Evolutionary conservation across 2,113 vertebrate genomes (phyloP).

Genomic region (Dromaius novaehollandiae): DNA sequence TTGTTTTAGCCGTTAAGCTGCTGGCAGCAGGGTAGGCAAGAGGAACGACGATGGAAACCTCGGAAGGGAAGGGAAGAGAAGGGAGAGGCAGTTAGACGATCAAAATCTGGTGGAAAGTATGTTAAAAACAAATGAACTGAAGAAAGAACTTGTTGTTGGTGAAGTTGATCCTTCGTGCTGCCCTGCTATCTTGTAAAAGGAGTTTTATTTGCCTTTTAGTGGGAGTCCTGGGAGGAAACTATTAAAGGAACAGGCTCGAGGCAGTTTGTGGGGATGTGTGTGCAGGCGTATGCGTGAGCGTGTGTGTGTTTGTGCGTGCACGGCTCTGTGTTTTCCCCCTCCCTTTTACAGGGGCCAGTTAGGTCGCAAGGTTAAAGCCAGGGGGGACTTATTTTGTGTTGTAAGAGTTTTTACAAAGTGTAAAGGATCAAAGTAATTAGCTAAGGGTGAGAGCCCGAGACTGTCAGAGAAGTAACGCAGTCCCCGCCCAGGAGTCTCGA

Average conservation of each 20-base stretch:
- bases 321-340: neutral
- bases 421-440: constrained; percentile 87
- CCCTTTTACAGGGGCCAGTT: constrained; percentile 75
- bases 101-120: constrained; percentile 30
- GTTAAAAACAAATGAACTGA: constrained; percentile 70
- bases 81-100: constrained; percentile 30
- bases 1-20: constrained; percentile 31
- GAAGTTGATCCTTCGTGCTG: constrained; percentile 49
- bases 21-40: constrained; percentile 19
- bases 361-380: constrained; percentile 84
- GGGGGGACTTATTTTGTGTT: constrained; percentile 78
- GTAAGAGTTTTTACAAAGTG: constrained; percentile 87
- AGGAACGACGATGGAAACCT: neutral
- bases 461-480: constrained; percentile 71
- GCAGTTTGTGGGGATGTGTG: constrained; percentile 38
- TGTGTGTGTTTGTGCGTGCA: neutral
- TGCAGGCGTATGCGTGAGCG: neutral
- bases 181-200: constrained; percentile 79
- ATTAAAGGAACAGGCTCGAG: constrained; percentile 73
- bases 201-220: constrained; percentile 79
- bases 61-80: neutral
- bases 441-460: constrained; percentile 74
- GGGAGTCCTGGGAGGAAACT: constrained; percentile 76
- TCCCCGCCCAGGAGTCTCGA: constrained; percentile 20
- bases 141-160: constrained; percentile 59